Base-by-base conservation (phyloP, 2,797 vertebrate species). In the Semaprochilodus insignis region DNA sequence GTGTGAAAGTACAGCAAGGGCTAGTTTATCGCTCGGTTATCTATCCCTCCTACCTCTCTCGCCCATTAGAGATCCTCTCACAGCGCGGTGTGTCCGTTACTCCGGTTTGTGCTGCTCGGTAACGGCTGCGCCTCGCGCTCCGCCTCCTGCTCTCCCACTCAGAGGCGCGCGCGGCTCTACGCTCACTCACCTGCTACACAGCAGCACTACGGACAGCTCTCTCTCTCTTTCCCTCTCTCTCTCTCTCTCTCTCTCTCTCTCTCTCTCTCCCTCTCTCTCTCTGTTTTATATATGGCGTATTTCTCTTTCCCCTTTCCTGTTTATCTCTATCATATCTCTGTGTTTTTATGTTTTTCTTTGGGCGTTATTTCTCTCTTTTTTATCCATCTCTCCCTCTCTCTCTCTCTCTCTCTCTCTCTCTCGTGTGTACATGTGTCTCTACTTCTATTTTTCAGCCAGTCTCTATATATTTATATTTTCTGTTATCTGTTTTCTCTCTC, bases 241-340 rank as follows among this genome's bases (percentile, higher is more conserved):
- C 91, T 93, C 91, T 83, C 91, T 91, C 92, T 93, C 93, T 94
- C 91, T 90, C 88, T 21, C 89, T 89, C 92, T 93, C 93, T 94
- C 91, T 90, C 88, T n/a, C 57, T 59, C 73, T 57, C 25, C 52
- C 34, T 14, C 60, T 80, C 78, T 63, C 77, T 40, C 84, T 48
- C 63, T 80, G 65, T 55, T n/a, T 52, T 54, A 31, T 31, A 31
- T 31, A 31, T 31, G 31, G 31, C 31, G 31, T 31, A 31, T 74
- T 31, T 82, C 62, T 82, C 52, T 75, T 59, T 52, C 71, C 66
- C 80, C 74, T 62, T 81, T 55, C 71, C 78, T 60, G 67, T 72
- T 54, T 60, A 55, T 34, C 40, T 40, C 31, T 31, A 31, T 31
- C 3, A 31, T 31, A 31, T 31, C 40, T 40, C 40, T 40, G 40